Percentiles rank a stretch among this genome's conserved stretches.
Conservation (phyloP, 2,888 invertebrate genomes). For the Epiblema foenella region DNA sequence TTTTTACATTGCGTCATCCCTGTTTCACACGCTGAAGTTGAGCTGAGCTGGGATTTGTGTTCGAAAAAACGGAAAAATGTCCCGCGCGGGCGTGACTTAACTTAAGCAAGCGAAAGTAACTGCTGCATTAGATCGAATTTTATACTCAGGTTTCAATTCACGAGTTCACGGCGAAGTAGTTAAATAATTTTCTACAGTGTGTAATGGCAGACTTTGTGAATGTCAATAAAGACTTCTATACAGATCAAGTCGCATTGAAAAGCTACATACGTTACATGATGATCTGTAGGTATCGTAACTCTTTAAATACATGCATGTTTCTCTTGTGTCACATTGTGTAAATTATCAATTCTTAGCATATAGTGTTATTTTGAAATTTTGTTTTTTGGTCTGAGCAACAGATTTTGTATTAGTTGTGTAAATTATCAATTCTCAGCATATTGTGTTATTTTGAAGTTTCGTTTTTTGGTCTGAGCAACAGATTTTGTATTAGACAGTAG, state of each 20-base stretch:
- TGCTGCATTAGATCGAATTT: too few relatives aligned
- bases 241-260: not conserved
- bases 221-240: not conserved
- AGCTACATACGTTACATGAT: not conserved
- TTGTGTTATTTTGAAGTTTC: too few relatives aligned
- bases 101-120: not conserved
- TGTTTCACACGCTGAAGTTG: not conserved
- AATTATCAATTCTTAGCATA: too few relatives aligned
- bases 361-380: too few relatives aligned
- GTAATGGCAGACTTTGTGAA: not conserved
- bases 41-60: not conserved
- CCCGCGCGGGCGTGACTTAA: not conserved
- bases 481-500: too few relatives aligned
- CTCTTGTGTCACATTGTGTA: too few relatives aligned
- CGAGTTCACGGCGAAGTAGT: not conserved
- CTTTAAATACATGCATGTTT: too few relatives aligned
- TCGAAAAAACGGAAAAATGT: not conserved
- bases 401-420: too few relatives aligned
- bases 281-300: too few relatives aligned
- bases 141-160: not conserved
- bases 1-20: slow-evolving; percentile 21
- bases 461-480: too few relatives aligned
- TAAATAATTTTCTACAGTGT: not conserved
- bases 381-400: too few relatives aligned
- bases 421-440: too few relatives aligned